Conservation (phyloP, 2,888 invertebrate genomes). For the Clistopyga incitator region DNA sequence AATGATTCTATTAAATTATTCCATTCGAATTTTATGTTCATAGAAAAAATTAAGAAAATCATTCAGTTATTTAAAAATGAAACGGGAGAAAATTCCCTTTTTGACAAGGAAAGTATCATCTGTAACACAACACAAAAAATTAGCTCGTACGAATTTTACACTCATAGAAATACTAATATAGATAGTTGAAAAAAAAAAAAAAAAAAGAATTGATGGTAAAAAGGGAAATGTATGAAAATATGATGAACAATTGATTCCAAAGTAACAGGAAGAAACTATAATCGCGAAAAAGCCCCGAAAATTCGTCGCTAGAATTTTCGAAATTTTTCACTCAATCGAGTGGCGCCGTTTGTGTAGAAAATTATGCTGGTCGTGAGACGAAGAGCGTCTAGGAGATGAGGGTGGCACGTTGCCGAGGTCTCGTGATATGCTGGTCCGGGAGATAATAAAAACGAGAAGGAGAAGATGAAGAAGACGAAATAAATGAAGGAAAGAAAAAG, state of each 20-base stretch:
- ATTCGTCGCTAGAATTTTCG: background rate
- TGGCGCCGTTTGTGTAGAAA: conserved; percentile 15
- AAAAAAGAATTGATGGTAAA: too few species aligned
- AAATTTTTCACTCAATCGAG: background rate
- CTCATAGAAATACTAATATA: too few species aligned
- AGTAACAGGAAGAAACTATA: background rate
- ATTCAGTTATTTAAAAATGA: too few species aligned
- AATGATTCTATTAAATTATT: too few species aligned
- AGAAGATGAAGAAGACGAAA: conserved; percentile 31
- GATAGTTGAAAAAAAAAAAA: too few species aligned
- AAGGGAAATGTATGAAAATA: too few species aligned
- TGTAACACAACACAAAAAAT: too few species aligned
- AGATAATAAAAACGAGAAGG: conserved; percentile 33
- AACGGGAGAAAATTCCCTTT: too few species aligned
- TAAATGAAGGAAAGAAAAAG: conserved; percentile 42
- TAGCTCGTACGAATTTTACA: too few species aligned
- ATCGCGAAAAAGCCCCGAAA: background rate
- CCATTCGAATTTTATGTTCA: too few species aligned
- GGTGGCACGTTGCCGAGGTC: conserved; percentile 4
- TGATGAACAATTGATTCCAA: background rate
- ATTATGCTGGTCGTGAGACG: conserved; percentile 19
- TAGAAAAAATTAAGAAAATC: too few species aligned
- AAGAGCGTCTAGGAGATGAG: background rate
- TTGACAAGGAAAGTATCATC: too few species aligned
- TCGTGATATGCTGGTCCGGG: conserved; percentile 24